Evolutionary conservation across 2,888 invertebrate genomes (phyloP).

Genomic region (Rotaria magnacalcarata): DNA sequence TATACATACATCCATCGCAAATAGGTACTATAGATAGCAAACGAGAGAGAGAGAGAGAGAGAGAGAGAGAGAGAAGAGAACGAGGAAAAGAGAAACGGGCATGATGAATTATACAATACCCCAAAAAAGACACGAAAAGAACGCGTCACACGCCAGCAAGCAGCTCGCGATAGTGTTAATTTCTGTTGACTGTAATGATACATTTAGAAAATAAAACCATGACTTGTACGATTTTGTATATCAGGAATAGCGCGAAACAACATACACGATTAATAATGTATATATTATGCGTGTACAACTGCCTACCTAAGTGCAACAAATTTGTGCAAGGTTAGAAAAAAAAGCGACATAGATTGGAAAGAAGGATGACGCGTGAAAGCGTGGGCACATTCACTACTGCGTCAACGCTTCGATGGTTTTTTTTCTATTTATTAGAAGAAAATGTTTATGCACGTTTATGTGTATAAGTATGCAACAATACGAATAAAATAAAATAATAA

Average conservation of each 20-base stretch:
- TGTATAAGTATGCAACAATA: not conserved
- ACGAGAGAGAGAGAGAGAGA: not conserved
- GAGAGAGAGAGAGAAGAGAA: not conserved
- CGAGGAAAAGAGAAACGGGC: not conserved
- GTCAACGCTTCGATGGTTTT: not conserved
- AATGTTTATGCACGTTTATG: not conserved
- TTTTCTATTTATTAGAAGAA: not conserved
- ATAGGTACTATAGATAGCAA: not conserved
- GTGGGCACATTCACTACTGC: not conserved
- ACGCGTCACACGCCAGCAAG: slow-evolving; percentile 21
- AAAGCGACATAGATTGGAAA: not conserved
- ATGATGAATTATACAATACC: not conserved
- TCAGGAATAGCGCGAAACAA: not conserved
- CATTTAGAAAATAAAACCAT: slow-evolving; percentile 10
- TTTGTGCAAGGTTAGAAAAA: not conserved
- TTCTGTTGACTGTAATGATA: not conserved
- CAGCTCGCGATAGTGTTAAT: not conserved
- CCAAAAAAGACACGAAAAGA: not conserved
- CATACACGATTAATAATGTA: not conserved
- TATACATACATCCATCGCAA: not conserved
- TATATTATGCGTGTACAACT: not conserved
- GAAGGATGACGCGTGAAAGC: not conserved
- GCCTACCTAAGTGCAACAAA: not conserved
- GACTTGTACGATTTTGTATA: not conserved
- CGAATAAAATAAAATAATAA: not conserved